These are phyloP conservation scores for Andrena dorsata DNA, from an alignment of 2,888 invertebrate species.

Conservation along the genomic window DNA sequence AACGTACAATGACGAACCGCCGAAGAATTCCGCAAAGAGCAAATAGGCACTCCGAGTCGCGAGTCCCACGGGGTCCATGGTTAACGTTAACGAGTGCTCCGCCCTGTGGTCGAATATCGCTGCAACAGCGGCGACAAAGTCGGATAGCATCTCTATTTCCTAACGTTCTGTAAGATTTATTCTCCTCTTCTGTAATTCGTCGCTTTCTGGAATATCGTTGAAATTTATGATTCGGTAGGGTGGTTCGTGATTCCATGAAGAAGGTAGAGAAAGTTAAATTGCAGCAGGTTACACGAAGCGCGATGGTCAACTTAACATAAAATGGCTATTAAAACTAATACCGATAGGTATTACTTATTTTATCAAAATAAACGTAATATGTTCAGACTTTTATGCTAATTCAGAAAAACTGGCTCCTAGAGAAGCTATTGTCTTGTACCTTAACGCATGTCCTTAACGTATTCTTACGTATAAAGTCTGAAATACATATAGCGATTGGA, in stretches of 20 bases:
- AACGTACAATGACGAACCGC: constrained; percentile 55
- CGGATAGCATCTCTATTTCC: constrained; percentile 25
- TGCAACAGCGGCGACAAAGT: constrained; percentile 32
- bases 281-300: not conserved
- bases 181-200: not conserved
- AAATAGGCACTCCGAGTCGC: constrained; percentile 41
- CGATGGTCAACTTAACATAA: too few relatives aligned
- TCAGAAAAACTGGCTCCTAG: too few relatives aligned
- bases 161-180: constrained; percentile 11
- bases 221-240: not conserved
- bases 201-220: not conserved
- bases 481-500: too few relatives aligned
- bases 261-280: not conserved
- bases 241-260: too few relatives aligned
- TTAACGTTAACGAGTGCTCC: constrained; percentile 32
- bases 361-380: too few relatives aligned
- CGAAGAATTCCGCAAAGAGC: constrained; percentile 51
- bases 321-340: too few relatives aligned
- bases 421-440: too few relatives aligned
- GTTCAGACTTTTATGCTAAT: too few relatives aligned
- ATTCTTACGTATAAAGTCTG: too few relatives aligned
- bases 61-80: constrained; percentile 50
- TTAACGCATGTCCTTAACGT: too few relatives aligned
- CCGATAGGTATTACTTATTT: too few relatives aligned
- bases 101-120: constrained; percentile 43